Percentiles rank a stretch among this genome's conserved stretches.
phyloP scores from a whole-genome alignment of 2,797 vertebrate species.

The Mionectes olivaceus region DNA sequence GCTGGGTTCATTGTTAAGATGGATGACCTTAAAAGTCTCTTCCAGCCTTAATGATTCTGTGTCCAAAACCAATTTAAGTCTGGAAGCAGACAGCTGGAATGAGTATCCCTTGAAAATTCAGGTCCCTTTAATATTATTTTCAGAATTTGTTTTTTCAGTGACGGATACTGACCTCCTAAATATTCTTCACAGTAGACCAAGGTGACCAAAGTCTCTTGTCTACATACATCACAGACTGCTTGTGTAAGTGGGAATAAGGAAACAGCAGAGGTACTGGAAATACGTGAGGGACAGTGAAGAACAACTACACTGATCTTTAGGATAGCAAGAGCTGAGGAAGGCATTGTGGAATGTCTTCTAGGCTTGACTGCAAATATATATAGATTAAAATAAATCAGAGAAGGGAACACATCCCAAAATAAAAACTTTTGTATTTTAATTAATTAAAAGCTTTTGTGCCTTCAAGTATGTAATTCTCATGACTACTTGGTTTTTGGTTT shows the following conservation, averaged over 20 bases:
- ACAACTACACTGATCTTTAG: background rate
- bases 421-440: background rate
- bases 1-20: background rate
- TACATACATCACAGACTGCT: background rate
- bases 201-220: background rate
- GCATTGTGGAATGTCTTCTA: background rate
- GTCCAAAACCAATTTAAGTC: background rate
- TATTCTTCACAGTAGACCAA: background rate
- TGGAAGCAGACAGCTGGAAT: background rate
- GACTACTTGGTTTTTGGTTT: rapidly evolving
- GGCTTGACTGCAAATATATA: background rate
- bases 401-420: background rate
- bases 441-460: background rate
- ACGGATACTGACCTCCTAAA: background rate
- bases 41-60: background rate
- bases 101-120: background rate
- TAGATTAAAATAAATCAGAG: background rate
- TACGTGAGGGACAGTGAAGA: background rate
- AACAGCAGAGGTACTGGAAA: background rate
- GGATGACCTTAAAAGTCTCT: background rate
- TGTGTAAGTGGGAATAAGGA: background rate
- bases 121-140: background rate
- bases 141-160: background rate
- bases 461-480: background rate
- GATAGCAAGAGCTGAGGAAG: background rate